Evolutionary conservation across 2,797 vertebrate species (phyloP).

Genomic region (Lacerta bilineata): DNA sequence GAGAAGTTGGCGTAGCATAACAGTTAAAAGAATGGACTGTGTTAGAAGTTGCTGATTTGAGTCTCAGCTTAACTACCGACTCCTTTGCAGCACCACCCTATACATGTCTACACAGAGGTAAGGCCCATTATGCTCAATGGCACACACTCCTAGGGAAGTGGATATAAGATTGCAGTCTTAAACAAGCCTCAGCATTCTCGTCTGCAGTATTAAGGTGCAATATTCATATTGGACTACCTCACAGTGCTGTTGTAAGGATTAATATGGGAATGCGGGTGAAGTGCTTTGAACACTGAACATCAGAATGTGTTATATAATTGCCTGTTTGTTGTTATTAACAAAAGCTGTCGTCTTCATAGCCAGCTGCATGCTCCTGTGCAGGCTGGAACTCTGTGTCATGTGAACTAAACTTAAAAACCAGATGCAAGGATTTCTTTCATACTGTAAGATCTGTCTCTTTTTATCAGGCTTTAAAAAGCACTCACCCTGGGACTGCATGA

Average conservation of each 20-base stretch:
- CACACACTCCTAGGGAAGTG: not conserved
- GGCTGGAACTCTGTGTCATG: too few relatives aligned
- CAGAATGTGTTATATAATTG: too few relatives aligned
- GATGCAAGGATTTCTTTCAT: not conserved
- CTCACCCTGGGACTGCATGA: not conserved
- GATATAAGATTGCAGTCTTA: not conserved
- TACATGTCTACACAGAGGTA: not conserved
- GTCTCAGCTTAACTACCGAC: not conserved
- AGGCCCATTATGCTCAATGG: not conserved
- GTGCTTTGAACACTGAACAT: too few relatives aligned
- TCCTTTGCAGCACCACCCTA: not conserved
- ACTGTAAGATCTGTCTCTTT: not conserved
- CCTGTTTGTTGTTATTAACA: too few relatives aligned
- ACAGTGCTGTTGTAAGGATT: too few relatives aligned
- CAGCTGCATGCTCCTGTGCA: too few relatives aligned
- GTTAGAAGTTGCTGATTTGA: not conserved
- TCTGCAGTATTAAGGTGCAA: too few relatives aligned
- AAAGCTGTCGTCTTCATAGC: too few relatives aligned
- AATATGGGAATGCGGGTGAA: too few relatives aligned
- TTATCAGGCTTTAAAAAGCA: not conserved
- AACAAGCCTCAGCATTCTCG: too few relatives aligned
- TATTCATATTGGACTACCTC: too few relatives aligned
- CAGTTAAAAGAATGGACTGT: not conserved
- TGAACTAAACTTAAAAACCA: slow-evolving; percentile 2
- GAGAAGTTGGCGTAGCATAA: not conserved